These are phyloP conservation scores for Drosophila ambigua DNA, from an alignment of 1,140 invertebrate species.

Conservation along the genomic window DNA sequence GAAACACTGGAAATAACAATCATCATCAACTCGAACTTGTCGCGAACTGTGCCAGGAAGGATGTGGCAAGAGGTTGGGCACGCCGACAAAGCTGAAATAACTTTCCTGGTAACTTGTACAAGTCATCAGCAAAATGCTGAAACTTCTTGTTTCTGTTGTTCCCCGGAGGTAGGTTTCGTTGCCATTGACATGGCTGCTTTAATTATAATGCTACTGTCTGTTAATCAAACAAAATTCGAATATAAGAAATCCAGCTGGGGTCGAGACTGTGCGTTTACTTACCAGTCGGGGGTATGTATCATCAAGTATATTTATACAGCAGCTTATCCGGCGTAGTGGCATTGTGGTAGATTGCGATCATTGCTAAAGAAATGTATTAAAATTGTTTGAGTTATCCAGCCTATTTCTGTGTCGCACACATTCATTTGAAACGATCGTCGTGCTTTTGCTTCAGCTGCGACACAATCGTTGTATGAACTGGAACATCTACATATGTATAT, in stretches of 20 bases:
- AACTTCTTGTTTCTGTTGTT: background rate
- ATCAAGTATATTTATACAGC: too few relatives aligned
- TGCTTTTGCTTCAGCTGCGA: too few relatives aligned
- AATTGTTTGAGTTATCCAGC: too few relatives aligned
- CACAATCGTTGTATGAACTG: too few relatives aligned
- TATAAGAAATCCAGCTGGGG: constrained; percentile 40
- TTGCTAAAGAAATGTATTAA: constrained; percentile 1
- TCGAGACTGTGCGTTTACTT: constrained; percentile 2
- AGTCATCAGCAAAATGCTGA: constrained; percentile 6
- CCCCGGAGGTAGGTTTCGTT: background rate
- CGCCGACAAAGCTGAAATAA: background rate
- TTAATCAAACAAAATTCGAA: constrained; percentile 23
- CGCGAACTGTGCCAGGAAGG: background rate
- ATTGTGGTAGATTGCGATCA: too few relatives aligned
- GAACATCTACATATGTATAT: too few relatives aligned
- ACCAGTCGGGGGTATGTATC: too few relatives aligned
- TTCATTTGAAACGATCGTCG: too few relatives aligned
- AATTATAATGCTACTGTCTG: constrained; percentile 5
- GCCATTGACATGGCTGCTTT: constrained; percentile 8
- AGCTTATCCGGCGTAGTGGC: too few relatives aligned
- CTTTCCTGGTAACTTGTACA: background rate
- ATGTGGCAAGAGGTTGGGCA: background rate
- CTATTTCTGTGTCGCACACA: background rate
- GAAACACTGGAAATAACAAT: constrained; percentile 37
- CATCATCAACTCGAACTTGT: constrained; percentile 32